Percentiles rank a stretch among this genome's conserved stretches.
Conservation (phyloP, 1,140 invertebrate species). For the Drosophila ohnishii region DNA sequence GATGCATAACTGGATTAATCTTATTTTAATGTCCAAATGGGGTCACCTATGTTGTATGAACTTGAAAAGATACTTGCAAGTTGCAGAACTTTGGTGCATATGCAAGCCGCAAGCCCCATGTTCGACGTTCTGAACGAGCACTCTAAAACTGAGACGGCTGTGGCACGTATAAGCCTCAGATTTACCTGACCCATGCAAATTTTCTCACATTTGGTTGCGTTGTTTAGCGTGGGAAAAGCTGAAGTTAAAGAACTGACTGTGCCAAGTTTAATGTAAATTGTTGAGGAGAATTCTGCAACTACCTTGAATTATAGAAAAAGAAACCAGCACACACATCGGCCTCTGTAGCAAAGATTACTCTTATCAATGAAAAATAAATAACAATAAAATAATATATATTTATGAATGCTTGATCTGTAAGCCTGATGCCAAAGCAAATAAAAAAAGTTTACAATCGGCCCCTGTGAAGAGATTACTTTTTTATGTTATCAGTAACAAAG, state of each 20-base stretch:
- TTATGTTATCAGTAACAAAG: slow-evolving; percentile 18
- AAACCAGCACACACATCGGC: slow-evolving; percentile 3
- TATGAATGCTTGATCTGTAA: slow-evolving; percentile 4
- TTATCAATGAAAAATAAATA: slow-evolving; percentile 30
- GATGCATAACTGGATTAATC: not conserved
- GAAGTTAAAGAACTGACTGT: slow-evolving; percentile 21
- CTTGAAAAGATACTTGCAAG: slow-evolving; percentile 44
- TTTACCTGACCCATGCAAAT: slow-evolving; percentile 43
- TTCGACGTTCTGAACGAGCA: slow-evolving; percentile 24
- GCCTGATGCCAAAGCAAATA: slow-evolving; percentile 6
- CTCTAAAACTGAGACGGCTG: slow-evolving; percentile 10
- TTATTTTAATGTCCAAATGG: not conserved
- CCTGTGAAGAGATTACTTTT: slow-evolving; percentile 7
- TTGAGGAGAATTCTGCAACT: not conserved
- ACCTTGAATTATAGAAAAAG: slow-evolving; percentile 16
- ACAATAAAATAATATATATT: slow-evolving; percentile 35
- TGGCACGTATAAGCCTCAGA: slow-evolving; percentile 14
- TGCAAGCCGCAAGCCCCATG: slow-evolving; percentile 54
- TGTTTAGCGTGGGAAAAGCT: slow-evolving; percentile 39
- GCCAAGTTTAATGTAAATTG: slow-evolving; percentile 17
- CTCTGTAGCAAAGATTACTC: slow-evolving; percentile 5
- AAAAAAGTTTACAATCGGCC: not conserved
- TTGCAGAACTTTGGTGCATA: slow-evolving; percentile 57
- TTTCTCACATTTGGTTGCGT: slow-evolving; percentile 40
- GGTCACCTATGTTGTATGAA: slow-evolving; percentile 1